phyloP scores from a whole-genome alignment of 1,140 invertebrate species.

The Papilio machaon region DNA sequence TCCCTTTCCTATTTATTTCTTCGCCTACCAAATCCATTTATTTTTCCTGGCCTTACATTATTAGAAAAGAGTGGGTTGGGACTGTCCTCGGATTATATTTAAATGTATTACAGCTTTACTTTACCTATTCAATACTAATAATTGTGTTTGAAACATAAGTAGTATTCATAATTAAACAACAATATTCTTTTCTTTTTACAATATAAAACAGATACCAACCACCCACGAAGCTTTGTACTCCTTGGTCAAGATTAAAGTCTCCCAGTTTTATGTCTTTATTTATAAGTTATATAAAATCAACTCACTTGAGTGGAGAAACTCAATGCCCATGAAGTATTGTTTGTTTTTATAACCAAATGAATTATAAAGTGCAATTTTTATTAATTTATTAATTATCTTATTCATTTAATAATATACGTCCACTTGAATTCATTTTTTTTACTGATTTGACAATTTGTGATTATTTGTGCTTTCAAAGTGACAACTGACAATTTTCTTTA shows the following conservation, averaged over 20 bases:
- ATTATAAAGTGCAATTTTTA: constrained; percentile 25
- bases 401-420: constrained; percentile 33
- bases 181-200: neutral
- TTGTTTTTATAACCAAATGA: constrained; percentile 23
- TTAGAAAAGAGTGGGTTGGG: too few species aligned
- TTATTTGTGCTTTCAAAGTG: constrained; percentile 35
- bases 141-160: too few species aligned
- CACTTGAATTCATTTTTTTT: constrained; percentile 27
- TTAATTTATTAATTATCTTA: constrained; percentile 26
- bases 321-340: constrained; percentile 31
- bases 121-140: too few species aligned
- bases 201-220: constrained; percentile 30
- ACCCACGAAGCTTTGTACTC: constrained; percentile 20
- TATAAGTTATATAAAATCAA: constrained; percentile 28
- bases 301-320: constrained; percentile 36
- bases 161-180: neutral
- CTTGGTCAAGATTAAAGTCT: constrained; percentile 3
- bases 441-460: constrained; percentile 28
- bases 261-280: constrained; percentile 30
- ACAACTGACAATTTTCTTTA: neutral
- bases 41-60: too few species aligned
- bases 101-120: too few species aligned
- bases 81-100: too few species aligned
- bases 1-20: too few species aligned
- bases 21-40: too few species aligned